phyloP scores from a whole-genome alignment of 2,113 vertebrate genomes.

The Oryzias melastigma region DNA sequence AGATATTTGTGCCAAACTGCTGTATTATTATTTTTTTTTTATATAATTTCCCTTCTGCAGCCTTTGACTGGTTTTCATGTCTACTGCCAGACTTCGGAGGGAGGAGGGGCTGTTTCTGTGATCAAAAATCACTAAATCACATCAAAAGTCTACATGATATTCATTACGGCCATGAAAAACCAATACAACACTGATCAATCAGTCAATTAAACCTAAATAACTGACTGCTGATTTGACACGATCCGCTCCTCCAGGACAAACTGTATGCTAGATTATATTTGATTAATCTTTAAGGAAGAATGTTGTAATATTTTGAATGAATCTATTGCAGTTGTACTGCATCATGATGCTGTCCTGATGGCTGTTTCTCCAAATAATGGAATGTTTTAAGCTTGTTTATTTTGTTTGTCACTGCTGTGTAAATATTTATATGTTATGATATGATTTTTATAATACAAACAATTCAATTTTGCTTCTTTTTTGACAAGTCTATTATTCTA shows the following conservation, averaged over 20 bases:
- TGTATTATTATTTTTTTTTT: too few species aligned
- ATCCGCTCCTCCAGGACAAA: neutral
- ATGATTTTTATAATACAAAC: conserved; percentile 32
- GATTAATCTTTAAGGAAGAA: conserved; percentile 18
- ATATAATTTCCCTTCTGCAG: too few species aligned
- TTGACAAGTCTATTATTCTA: conserved; percentile 1
- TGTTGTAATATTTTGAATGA: conserved; percentile 41
- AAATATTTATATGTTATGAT: conserved; percentile 52
- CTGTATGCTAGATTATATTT: neutral
- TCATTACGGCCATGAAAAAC: too few species aligned
- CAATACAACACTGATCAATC: too few species aligned
- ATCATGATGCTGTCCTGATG: conserved; percentile 38
- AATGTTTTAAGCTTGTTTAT: conserved; percentile 54
- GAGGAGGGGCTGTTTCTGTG: too few species aligned
- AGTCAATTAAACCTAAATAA: too few species aligned
- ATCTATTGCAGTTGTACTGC: conserved; percentile 46
- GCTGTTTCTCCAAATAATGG: conserved; percentile 25
- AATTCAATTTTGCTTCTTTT: conserved; percentile 16
- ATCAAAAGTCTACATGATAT: too few species aligned
- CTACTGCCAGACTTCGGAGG: too few species aligned
- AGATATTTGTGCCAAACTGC: too few species aligned
- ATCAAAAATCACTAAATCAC: too few species aligned
- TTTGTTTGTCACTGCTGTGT: conserved; percentile 50
- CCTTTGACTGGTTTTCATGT: too few species aligned
- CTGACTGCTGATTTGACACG: too few species aligned